These are phyloP conservation scores for Spisula subtruncata DNA, from an alignment of 2,888 invertebrate species.

Conservation along the genomic window DNA sequence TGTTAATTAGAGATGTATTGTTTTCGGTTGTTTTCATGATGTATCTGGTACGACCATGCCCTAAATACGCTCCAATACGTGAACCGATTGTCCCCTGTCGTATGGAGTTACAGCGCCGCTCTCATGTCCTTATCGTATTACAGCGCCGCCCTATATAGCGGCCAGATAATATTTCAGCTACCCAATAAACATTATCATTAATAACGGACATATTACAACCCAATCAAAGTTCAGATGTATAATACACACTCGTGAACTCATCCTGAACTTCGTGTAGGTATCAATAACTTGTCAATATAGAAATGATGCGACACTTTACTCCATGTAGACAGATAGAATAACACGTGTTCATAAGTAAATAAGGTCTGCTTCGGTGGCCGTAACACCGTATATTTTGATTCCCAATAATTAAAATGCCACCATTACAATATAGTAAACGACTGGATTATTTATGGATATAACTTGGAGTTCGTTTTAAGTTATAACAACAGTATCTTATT, in stretches of 20 bases:
- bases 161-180: background rate
- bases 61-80: background rate
- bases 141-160: conserved; percentile 14
- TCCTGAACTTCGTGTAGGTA: conserved; percentile 9
- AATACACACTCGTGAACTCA: background rate
- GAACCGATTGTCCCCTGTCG: background rate
- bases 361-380: conserved; percentile 19
- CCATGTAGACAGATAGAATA: background rate
- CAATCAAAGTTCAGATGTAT: conserved; percentile 1
- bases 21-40: background rate
- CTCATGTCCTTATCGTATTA: background rate
- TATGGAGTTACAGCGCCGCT: background rate
- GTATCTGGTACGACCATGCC: background rate
- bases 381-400: background rate
- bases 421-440: background rate
- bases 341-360: background rate
- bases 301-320: background rate
- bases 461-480: background rate
- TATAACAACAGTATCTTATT: background rate
- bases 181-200: conserved; percentile 20
- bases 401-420: background rate
- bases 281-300: background rate
- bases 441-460: background rate
- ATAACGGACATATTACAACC: background rate
- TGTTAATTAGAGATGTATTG: background rate